These are phyloP conservation scores for Nymphalis polychloros DNA, from an alignment of 2,888 invertebrate genomes.

Conservation along the genomic window DNA sequence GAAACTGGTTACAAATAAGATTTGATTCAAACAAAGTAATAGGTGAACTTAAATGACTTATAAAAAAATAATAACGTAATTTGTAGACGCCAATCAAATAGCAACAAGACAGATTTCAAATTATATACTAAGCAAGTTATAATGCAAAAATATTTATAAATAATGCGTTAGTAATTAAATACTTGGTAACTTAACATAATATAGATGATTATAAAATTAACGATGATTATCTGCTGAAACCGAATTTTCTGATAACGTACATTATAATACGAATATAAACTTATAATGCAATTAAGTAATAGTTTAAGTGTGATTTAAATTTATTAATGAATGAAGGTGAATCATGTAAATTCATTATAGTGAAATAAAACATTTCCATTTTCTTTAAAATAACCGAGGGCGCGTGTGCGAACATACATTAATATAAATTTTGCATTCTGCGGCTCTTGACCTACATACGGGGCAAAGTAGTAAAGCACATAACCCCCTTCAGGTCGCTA, in stretches of 20 bases:
- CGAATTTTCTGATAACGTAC: conserved; percentile 2
- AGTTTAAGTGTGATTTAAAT: not conserved
- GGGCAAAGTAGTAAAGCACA: conserved; percentile 33
- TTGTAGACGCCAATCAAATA: no score
- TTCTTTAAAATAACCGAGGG: conserved; percentile 26
- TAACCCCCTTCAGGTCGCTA: conserved; percentile 31
- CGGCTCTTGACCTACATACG: conserved; percentile 36
- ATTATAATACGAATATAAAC: not conserved
- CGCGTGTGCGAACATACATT: conserved; percentile 35
- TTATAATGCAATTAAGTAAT: not conserved
- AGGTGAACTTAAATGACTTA: no score
- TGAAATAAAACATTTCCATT: conserved; percentile 28
- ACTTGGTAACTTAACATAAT: no score
- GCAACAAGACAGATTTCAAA: no score
- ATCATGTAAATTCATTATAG: not conserved
- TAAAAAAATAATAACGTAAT: no score
- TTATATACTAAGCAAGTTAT: no score
- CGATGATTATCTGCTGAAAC: conserved; percentile 1
- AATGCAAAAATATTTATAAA: no score
- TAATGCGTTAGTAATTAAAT: no score
- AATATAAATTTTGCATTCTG: conserved; percentile 36
- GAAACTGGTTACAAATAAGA: no score
- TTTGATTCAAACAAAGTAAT: no score
- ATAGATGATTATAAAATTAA: conserved; percentile 12
- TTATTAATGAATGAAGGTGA: not conserved